phyloP scores from a whole-genome alignment of 1,140 invertebrate genomes.

The Hetaerina americana region DNA sequence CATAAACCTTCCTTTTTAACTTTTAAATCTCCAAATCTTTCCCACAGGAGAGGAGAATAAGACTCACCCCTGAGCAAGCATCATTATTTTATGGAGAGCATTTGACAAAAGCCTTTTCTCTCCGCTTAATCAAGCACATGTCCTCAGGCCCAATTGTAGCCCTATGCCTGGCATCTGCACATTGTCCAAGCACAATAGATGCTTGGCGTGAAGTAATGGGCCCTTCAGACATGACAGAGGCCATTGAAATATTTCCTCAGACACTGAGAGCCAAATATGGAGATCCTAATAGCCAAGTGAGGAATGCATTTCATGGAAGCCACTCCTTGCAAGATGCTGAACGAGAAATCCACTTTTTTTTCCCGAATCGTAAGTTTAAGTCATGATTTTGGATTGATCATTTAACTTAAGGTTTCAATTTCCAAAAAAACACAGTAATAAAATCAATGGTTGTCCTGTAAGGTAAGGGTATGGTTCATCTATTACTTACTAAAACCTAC shows the following conservation, averaged over 20 bases:
- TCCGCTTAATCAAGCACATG: neutral
- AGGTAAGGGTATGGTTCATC: too few relatives aligned
- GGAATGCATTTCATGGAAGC: neutral
- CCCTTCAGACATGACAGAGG: neutral
- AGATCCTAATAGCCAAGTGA: neutral
- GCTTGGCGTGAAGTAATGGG: neutral
- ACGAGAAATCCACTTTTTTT: neutral
- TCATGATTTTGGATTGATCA: too few relatives aligned
- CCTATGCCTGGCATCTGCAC: neutral
- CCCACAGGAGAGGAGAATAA: neutral
- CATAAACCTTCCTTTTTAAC: too few relatives aligned
- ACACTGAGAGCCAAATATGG: neutral
- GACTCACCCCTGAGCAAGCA: neutral
- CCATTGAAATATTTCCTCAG: neutral
- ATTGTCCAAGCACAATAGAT: neutral
- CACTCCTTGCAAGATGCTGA: neutral
- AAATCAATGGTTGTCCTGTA: too few relatives aligned
- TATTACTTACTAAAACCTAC: too few relatives aligned
- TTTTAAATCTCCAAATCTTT: too few relatives aligned
- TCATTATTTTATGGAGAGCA: neutral
- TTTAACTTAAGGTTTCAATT: too few relatives aligned
- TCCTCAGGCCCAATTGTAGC: neutral
- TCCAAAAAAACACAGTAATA: too few relatives aligned
- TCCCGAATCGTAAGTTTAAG: neutral
- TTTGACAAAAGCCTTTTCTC: neutral